A percentile compares a stretch with the other conserved stretches of the same genome.
These are phyloP conservation scores for Drosophila suboccidentalis DNA, from an alignment of 2,888 invertebrate species.

Conservation along the genomic window DNA sequence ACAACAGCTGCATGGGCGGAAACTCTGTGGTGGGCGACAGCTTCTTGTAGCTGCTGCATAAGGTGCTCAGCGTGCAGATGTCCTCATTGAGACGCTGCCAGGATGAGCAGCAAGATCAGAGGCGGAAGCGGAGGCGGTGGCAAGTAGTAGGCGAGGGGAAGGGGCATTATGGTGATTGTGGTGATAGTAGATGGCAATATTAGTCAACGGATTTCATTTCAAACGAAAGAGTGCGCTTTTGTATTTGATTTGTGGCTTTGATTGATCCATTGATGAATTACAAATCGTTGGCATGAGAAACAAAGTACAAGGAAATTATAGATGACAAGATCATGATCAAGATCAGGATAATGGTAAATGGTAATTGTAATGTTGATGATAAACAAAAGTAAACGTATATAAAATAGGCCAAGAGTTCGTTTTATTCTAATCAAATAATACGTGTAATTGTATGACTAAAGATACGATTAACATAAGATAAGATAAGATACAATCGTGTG, in stretches of 20 bases:
- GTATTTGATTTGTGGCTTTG: conserved; percentile 68
- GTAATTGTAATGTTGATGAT: not conserved
- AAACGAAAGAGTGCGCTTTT: conserved; percentile 79
- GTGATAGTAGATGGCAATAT: conserved; percentile 43
- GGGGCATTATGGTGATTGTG: conserved; percentile 11
- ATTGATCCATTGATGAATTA: conserved; percentile 49
- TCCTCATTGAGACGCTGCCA: conserved; percentile 87
- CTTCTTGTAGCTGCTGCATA: conserved; percentile 85
- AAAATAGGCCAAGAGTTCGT: conserved; percentile 58
- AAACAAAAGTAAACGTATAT: conserved; percentile 2
- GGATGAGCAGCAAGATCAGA: conserved; percentile 6
- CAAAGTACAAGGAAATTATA: conserved; percentile 46
- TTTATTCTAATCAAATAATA: conserved; percentile 69
- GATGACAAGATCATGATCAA: conserved; percentile 32
- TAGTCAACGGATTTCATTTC: conserved; percentile 67
- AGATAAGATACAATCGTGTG: conserved; percentile 29
- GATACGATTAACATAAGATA: conserved; percentile 59
- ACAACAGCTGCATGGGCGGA: conserved; percentile 73
- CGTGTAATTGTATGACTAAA: conserved; percentile 48
- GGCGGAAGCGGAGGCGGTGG: not conserved
- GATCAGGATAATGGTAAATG: conserved; percentile 17
- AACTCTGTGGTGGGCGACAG: conserved; percentile 82
- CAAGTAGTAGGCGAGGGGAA: not conserved
- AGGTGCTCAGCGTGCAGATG: conserved; percentile 87
- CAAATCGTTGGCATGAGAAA: conserved; percentile 54